Conservation (phyloP, 1,140 invertebrate species). For the Zaprionus lachaisei region DNA sequence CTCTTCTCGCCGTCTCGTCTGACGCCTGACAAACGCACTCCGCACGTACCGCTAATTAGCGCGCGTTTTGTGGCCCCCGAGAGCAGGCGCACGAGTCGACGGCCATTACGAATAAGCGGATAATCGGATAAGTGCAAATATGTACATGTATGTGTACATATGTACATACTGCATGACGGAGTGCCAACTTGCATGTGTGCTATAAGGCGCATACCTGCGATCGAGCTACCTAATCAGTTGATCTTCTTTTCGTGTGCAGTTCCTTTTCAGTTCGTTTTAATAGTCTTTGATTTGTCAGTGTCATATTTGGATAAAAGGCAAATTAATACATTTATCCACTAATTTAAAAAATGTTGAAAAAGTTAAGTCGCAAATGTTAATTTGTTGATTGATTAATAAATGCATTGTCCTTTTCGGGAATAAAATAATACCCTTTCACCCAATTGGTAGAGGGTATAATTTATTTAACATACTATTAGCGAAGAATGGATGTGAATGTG, state of each 20-base stretch:
- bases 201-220: conserved; percentile 12
- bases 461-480: no score
- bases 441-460: no score
- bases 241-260: neutral
- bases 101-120: conserved; percentile 26
- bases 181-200: conserved; percentile 23
- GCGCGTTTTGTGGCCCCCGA: conserved; percentile 61
- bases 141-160: neutral
- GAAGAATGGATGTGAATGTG: no score
- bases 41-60: conserved; percentile 78
- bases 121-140: neutral
- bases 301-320: neutral
- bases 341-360: neutral
- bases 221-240: conserved; percentile 7
- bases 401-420: no score
- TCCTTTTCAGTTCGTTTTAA: conserved; percentile 1
- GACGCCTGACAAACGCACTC: conserved; percentile 72
- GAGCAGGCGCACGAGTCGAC: conserved; percentile 34
- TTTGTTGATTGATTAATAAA: no score
- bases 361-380: no score
- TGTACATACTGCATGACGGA: conserved; percentile 17
- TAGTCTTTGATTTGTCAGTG: neutral
- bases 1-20: neutral
- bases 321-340: neutral
- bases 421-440: no score